Conservation (phyloP, 2,888 invertebrate species). For the Mesorhabditis sp. region DNA sequence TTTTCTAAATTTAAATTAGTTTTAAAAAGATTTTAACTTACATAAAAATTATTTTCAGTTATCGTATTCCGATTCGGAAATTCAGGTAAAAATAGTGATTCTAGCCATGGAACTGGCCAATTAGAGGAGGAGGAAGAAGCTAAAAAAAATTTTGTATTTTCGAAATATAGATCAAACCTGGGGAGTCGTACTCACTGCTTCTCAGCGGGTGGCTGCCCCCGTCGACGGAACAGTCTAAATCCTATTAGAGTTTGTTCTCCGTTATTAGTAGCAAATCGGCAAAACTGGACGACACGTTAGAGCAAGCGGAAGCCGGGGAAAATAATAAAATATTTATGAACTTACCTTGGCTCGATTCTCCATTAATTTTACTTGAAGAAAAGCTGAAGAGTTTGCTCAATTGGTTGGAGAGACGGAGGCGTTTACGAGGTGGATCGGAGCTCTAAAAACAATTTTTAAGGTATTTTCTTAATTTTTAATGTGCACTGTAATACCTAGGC, state of each 20-base stretch:
- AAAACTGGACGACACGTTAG: no score
- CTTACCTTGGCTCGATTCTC: neutral
- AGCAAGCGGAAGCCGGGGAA: no score
- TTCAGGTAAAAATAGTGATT: slow-evolving; percentile 81
- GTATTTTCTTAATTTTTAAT: no score
- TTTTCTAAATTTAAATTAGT: slow-evolving; percentile 61
- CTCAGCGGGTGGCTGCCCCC: no score
- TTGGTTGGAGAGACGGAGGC: neutral
- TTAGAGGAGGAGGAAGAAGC: slow-evolving; percentile 45
- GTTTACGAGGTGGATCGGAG: neutral
- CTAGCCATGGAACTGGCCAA: slow-evolving; percentile 78
- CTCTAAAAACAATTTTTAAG: no score
- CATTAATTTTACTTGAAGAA: neutral
- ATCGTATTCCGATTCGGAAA: slow-evolving; percentile 63
- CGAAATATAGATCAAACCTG: no score
- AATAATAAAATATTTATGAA: no score
- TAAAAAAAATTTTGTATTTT: neutral
- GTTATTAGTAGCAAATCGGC: no score
- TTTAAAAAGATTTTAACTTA: slow-evolving; percentile 28
- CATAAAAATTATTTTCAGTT: slow-evolving; percentile 65
- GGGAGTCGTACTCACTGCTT: no score
- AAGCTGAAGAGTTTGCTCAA: slow-evolving; percentile 6
- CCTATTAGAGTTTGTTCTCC: no score
- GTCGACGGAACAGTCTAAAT: no score
- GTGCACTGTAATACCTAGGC: no score